These are phyloP conservation scores for Drosophila differens DNA, from an alignment of 2,888 invertebrate species.

Conservation along the genomic window DNA sequence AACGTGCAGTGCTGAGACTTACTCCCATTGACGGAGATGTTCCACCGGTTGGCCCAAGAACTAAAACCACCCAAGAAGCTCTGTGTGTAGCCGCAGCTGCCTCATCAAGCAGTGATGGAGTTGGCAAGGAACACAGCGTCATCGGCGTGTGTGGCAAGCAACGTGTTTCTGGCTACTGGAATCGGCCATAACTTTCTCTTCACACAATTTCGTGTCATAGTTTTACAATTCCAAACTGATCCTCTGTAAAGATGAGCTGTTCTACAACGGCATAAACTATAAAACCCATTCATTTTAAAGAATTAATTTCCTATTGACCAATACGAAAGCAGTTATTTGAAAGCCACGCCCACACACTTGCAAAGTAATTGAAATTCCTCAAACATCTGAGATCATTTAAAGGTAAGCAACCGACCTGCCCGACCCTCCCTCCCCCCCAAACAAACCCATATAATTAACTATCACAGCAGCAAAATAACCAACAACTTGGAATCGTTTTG, in stretches of 20 bases:
- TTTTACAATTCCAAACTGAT: background rate
- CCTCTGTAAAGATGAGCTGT: background rate
- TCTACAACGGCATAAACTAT: background rate
- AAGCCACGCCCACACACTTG: background rate
- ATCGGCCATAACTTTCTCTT: background rate
- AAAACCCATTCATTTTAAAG: background rate
- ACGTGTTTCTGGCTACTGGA: too few species aligned
- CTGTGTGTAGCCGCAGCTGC: too few species aligned
- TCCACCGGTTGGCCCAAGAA: too few species aligned
- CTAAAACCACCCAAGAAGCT: too few species aligned
- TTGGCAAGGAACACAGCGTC: too few species aligned
- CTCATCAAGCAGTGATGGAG: too few species aligned
- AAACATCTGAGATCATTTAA: conserved; percentile 30
- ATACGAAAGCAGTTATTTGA: background rate
- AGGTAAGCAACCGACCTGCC: conserved; percentile 24
- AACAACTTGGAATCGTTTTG: conserved; percentile 34
- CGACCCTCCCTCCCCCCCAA: background rate
- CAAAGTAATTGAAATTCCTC: conserved; percentile 19
- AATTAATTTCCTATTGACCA: background rate
- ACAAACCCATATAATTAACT: conserved; percentile 64
- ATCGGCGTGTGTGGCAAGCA: too few species aligned
- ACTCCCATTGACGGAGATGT: too few species aligned
- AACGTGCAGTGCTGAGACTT: too few species aligned
- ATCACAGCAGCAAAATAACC: conserved; percentile 26
- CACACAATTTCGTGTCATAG: background rate